phyloP scores from a whole-genome alignment of 2,888 invertebrate genomes.

The Phytoseiulus persimilis region DNA sequence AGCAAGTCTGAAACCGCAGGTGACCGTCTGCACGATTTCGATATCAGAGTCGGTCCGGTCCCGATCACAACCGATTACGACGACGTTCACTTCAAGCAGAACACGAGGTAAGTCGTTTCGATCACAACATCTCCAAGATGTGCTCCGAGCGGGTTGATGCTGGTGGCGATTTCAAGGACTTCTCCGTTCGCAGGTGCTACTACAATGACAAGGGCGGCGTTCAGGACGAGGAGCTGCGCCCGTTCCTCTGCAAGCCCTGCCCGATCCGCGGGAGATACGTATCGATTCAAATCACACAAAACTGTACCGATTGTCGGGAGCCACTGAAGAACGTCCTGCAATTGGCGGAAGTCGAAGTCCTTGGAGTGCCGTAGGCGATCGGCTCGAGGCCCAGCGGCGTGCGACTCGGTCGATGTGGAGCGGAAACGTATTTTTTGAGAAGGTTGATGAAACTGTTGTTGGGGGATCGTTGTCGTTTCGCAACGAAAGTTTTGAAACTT shows the following conservation, averaged over 20 bases:
- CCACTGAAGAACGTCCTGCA: constrained; percentile 43
- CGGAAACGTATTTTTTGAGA: not conserved
- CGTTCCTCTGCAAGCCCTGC: constrained; percentile 44
- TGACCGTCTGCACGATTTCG: constrained; percentile 45
- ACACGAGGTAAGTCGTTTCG: constrained; percentile 40
- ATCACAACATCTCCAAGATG: not conserved
- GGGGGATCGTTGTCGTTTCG: not conserved
- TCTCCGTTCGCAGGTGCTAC: not conserved
- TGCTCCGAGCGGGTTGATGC: no score
- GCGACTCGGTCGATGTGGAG: not conserved
- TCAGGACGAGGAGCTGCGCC: constrained; percentile 42
- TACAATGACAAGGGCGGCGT: constrained; percentile 43
- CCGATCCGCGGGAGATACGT: constrained; percentile 44
- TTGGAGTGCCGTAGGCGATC: constrained; percentile 42
- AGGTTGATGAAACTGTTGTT: not conserved
- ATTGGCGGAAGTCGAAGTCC: constrained; percentile 45
- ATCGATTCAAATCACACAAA: constrained; percentile 44
- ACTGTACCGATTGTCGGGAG: constrained; percentile 44
- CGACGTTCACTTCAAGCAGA: constrained; percentile 43
- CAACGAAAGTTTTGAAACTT: not conserved
- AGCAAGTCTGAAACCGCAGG: constrained; percentile 40
- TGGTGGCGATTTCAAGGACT: not conserved
- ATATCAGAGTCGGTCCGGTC: constrained; percentile 44
- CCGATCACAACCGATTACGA: constrained; percentile 42
- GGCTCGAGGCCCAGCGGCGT: not conserved